phyloP scores from a whole-genome alignment of 2,797 vertebrate genomes.

The Clamator glandarius region DNA sequence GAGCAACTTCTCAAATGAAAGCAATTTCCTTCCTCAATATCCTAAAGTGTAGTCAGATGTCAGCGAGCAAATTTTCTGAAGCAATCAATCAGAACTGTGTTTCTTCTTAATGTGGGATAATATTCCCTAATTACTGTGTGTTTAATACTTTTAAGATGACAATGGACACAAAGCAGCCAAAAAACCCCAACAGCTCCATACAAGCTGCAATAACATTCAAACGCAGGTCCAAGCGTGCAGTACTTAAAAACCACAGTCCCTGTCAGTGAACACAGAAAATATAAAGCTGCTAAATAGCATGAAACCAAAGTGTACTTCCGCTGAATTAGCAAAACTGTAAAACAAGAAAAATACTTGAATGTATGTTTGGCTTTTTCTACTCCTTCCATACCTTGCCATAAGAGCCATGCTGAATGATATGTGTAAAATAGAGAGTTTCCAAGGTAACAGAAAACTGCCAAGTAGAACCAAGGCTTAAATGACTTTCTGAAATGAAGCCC shows the following conservation, averaged over 20 bases:
- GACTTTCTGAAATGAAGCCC: background rate
- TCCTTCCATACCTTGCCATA: background rate
- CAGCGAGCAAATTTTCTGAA: background rate
- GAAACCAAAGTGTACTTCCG: background rate
- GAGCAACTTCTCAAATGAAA: background rate
- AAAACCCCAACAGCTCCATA: background rate
- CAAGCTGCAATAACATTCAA: background rate
- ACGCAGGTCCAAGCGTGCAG: background rate
- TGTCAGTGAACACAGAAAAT: background rate
- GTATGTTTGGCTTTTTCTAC: background rate
- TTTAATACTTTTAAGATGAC: background rate
- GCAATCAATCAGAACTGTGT: background rate
- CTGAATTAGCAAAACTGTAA: background rate
- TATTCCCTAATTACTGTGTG: background rate
- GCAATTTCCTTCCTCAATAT: background rate
- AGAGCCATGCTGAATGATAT: background rate
- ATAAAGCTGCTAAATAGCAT: background rate
- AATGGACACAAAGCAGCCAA: background rate
- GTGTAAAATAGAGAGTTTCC: background rate
- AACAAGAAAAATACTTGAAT: background rate
- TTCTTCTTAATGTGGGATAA: background rate
- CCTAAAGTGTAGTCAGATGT: background rate
- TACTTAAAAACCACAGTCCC: background rate
- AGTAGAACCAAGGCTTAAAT: background rate
- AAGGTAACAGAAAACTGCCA: background rate